phyloP scores from a whole-genome alignment of 2,113 vertebrate species.

The Tyrannus savana region DNA sequence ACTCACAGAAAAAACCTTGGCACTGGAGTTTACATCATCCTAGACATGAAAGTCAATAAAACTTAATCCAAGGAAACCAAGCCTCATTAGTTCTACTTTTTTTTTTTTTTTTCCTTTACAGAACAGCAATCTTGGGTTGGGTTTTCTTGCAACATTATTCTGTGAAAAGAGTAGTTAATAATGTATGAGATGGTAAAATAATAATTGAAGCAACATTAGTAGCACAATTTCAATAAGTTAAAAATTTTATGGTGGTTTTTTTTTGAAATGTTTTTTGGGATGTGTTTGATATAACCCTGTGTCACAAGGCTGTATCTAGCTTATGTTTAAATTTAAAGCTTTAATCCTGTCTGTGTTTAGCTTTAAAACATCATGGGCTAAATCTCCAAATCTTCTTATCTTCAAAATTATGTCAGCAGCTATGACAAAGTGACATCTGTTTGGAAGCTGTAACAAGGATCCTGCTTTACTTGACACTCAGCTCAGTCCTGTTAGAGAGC shows the following conservation, averaged over 20 bases:
- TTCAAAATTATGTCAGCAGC: conserved; percentile 54
- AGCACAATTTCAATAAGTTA: neutral
- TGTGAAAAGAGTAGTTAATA: conserved; percentile 8
- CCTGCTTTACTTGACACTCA: neutral
- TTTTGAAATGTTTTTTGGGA: neutral
- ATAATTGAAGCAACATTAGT: neutral
- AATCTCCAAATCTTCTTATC: conserved; percentile 65
- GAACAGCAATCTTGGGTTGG: neutral
- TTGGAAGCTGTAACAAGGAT: neutral
- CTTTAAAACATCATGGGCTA: conserved; percentile 27
- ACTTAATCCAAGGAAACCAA: conserved; percentile 40
- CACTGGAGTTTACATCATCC: conserved; percentile 9
- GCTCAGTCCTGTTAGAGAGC: neutral
- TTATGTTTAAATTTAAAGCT: conserved; percentile 56
- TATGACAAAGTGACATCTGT: conserved; percentile 59
- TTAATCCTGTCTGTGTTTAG: conserved; percentile 54
- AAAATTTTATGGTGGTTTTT: neutral
- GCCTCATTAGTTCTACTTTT: neutral
- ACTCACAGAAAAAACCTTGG: neutral
- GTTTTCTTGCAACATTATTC: neutral
- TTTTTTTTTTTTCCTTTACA: neutral
- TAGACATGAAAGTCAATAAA: neutral
- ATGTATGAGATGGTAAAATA: neutral
- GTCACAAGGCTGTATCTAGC: neutral
- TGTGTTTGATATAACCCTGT: neutral